phyloP scores from a whole-genome alignment of 2,113 vertebrate species.

The Dicerorhinus sumatrensis region DNA sequence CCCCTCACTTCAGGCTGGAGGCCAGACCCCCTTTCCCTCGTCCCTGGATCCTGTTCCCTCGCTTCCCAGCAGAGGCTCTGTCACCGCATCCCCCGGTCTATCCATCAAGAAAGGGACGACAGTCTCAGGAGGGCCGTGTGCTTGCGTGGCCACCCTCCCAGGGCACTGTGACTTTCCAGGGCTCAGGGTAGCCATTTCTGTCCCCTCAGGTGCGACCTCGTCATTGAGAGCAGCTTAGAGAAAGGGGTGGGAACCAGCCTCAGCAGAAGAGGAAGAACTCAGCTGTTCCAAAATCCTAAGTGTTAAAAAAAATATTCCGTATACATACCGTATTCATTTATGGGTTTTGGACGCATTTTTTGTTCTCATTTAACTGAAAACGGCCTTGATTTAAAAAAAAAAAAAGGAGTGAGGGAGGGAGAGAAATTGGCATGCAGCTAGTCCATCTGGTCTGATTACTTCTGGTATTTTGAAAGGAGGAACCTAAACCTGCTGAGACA shows the following conservation, averaged over 20 bases:
- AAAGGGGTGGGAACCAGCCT: background rate
- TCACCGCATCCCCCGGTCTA: rapidly evolving
- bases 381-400: constrained; percentile 77
- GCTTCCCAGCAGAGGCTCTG: background rate
- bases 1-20: background rate
- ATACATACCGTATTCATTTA: constrained; percentile 76
- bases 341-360: constrained; percentile 84
- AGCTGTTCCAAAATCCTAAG: constrained; percentile 67
- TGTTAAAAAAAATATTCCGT: constrained; percentile 74
- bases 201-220: background rate
- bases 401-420: constrained; percentile 50
- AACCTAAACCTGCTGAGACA: constrained; percentile 80
- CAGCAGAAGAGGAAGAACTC: constrained; percentile 43
- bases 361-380: constrained; percentile 85
- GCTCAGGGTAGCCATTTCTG: background rate
- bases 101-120: background rate
- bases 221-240: background rate
- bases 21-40: background rate
- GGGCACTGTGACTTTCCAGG: background rate
- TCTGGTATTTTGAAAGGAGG: constrained; percentile 82
- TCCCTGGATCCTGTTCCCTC: background rate
- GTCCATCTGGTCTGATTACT: constrained; percentile 86
- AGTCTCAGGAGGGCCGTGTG: background rate
- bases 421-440: constrained; percentile 74
- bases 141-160: background rate